Evolutionary conservation across 2,797 vertebrate genomes (phyloP), one percentile per base, ranked within the genome.

Genomic region (Ciconia nigra): DNA sequence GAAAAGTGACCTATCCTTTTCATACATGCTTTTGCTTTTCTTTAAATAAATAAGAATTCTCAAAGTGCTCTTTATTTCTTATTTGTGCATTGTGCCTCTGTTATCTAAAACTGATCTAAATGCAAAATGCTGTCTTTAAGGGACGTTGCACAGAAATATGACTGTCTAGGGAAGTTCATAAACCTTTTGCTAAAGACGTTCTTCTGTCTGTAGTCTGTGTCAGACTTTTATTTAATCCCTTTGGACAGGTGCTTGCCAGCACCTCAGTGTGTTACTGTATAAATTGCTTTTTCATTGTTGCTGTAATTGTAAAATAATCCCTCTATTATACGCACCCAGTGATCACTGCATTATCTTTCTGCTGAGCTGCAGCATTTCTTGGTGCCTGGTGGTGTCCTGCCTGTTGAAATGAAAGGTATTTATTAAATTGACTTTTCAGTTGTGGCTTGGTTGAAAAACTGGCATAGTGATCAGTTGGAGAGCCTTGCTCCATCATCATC

Each of bases 271-370:
- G 73, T 76, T 87, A 74, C 58, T 87, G 58, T 89, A 83, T 79
- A 93, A 96, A 95, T 91, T 86, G 90, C 90, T 87, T 90, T 93
- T 84, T 88, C 76, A 89, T 96, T 95, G 94, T 96, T 87, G 83
- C 55, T 90, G 91, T 95, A 92, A 95, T 94, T 96, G 88, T 94
- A 54, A 95, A 95, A 76, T 90, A 96, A 90, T 92, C 90, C 80
- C 62, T 72, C 57, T 90, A 4, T 87, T 95, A 41, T 82, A 84
- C 47, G 44, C 71, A 20, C 42, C 66, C 87, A 63, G 1, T 39
- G 90, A 93, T 86, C 47, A 21, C 66, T 82, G 88, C 62, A 52
- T 95, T 91, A 49, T 89, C 67, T 87, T 97, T 87, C 87, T 85
- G 88, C 91, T 93, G 95, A 93, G 91, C 81, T 84, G 46, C 66